Base-by-base conservation (phyloP, 2,113 vertebrate genomes). In the Hemiprocne comata region DNA sequence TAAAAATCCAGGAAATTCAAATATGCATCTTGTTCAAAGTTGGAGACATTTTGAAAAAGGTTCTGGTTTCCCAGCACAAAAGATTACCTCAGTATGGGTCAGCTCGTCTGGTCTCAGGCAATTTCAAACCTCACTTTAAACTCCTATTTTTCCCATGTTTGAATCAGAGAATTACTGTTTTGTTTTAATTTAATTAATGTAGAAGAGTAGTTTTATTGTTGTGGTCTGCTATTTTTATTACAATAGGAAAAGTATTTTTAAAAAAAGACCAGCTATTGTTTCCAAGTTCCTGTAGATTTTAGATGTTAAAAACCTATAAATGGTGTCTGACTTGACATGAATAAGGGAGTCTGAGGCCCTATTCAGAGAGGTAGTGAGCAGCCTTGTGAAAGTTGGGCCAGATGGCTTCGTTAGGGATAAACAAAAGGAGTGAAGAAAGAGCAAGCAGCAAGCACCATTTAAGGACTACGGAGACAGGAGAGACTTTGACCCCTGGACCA, bases 171-270 rank as follows among this genome's bases (percentile, higher is more conserved):
- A 44, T 86, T 85, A 85, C 29, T 55, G 51, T 20, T 89, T 83
- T 72, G 24, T 8, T 92, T 91, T 75, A 58, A 79, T 76, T 85
- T 87, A 77, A 58, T 88, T 80, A 72, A 75, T 62, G 26, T 67
- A 78, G 40, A 89, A 77, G 8, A 83, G 19, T 42, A 11, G 4
- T n/a, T 90, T 93, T 88, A 92, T 74, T 95, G 34, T 86, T 86
- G 51, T 61, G 69, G 31, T 80, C 73, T 94, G 73, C 72, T 90
- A 64, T 93, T 96, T 97, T 94, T 95, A 94, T 81, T 86, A 69
- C 21, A 75, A 93, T 40, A 86, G 74, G 20, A 87, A 88, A 90
- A 84, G 38, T 36, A 29, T 7, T 28, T 38, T 29, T 0, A 7
- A 15, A 0, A 12, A 50, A 54, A 25, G 20, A 20, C 23, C 54